Evolutionary conservation across 2,888 invertebrate species (phyloP).

Genomic region (Drosophila siamana): DNA sequence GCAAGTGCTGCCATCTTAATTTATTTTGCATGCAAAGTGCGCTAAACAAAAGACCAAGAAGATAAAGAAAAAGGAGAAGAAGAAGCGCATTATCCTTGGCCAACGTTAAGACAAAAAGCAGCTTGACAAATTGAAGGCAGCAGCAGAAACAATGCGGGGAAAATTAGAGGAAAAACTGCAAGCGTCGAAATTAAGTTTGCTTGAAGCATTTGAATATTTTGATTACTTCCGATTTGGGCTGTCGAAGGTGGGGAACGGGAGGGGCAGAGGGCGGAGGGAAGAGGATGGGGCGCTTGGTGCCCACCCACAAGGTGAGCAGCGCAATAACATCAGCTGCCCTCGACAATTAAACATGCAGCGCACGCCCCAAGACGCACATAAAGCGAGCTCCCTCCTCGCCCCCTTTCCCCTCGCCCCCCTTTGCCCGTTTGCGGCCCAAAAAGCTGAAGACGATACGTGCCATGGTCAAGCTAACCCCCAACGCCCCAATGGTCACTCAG

Average conservation of each 20-base stretch:
- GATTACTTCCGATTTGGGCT: constrained; percentile 72
- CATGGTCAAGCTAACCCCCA: constrained; percentile 48
- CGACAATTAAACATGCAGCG: constrained; percentile 63
- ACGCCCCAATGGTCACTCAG: neutral
- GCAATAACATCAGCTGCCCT: constrained; percentile 1
- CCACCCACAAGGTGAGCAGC: constrained; percentile 46
- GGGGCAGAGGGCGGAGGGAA: too few species aligned
- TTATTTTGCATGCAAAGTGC: constrained; percentile 62
- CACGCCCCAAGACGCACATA: constrained; percentile 66
- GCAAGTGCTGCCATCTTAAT: constrained; percentile 71
- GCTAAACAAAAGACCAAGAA: constrained; percentile 6
- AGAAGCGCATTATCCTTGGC: constrained; percentile 6
- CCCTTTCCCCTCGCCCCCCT: constrained; percentile 16
- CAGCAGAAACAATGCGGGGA: constrained; percentile 8
- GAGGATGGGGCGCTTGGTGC: neutral
- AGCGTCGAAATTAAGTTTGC: neutral
- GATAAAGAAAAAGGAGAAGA: neutral
- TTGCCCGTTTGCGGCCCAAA: constrained; percentile 50
- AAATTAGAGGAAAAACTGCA: neutral
- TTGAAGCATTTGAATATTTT: constrained; percentile 35
- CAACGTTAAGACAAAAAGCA: constrained; percentile 34
- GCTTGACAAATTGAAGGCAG: constrained; percentile 76
- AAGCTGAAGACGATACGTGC: constrained; percentile 54
- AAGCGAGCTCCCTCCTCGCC: constrained; percentile 34
- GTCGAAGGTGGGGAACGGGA: constrained; percentile 4